A percentile compares a stretch with the other conserved stretches of the same genome.
Evolutionary conservation across 2,888 invertebrate species (phyloP).

Genomic region (Allygus modestus): DNA sequence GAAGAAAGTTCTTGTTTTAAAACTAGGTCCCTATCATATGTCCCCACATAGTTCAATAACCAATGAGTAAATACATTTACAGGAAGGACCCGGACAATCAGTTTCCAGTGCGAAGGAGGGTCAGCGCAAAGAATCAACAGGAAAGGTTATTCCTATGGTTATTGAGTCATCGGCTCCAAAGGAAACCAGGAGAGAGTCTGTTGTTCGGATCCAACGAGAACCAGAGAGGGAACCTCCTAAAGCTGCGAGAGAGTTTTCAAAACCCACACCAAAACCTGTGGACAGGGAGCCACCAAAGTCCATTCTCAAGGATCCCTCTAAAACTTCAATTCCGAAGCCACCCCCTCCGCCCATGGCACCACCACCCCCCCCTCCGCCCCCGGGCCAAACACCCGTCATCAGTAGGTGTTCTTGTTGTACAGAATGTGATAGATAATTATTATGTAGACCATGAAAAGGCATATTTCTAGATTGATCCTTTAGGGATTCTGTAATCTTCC

Average conservation of each 20-base stretch:
- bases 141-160: conserved; percentile 23
- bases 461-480: too few species aligned
- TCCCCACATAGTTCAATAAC: too few species aligned
- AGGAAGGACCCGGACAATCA: conserved; percentile 48
- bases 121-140: conserved; percentile 46
- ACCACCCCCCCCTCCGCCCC: conserved; percentile 60
- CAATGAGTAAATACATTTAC: neutral
- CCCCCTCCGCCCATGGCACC: conserved; percentile 65
- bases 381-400: conserved; percentile 22
- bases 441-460: conserved; percentile 45
- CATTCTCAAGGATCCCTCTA: conserved; percentile 51
- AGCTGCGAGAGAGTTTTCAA: conserved; percentile 44
- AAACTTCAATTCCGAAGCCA: conserved; percentile 47
- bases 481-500: too few species aligned
- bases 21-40: too few species aligned
- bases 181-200: conserved; percentile 29
- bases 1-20: too few species aligned
- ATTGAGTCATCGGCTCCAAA: conserved; percentile 44
- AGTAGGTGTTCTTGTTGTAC: conserved; percentile 35
- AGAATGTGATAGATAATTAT: too few species aligned
- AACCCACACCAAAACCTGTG: conserved; percentile 57
- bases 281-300: conserved; percentile 57
- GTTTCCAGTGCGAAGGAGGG: conserved; percentile 49
- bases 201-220: conserved; percentile 29
- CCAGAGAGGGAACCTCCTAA: conserved; percentile 35